Base-by-base conservation (phyloP, 2,113 vertebrate species). In the Plestiodon gilberti region DNA sequence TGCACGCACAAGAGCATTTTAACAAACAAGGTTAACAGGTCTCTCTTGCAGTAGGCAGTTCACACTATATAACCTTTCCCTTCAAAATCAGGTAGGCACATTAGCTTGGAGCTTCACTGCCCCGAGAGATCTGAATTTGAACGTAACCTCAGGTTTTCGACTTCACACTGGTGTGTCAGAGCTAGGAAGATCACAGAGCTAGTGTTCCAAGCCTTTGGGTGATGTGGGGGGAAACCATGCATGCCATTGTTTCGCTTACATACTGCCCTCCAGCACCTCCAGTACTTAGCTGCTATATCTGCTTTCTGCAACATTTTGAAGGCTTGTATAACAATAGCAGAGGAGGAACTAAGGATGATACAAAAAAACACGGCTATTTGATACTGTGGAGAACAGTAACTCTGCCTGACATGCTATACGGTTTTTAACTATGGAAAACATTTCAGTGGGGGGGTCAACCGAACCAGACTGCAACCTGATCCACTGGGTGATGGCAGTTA, bases 131-230 rank as follows among this genome's bases (percentile, higher is more conserved):
- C 88, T 30, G 83, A 71, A 38, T 87, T 84, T 65, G 82, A 82
- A 93, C 43, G 82, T 22, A 78, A 87, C 18, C 18, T 83, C 81
- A 2, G 69, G 75, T 88, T 88, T 74, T 87, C 38, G 17, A 18
- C 67, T 83, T 91, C 78, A 4, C 61, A 83, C 79, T 70, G 62
- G 73, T 40, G 14, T 52, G 70, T 87, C 70, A 85, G 67, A 77
- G 0, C 14, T 78, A 1, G 64, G 28, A 89, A 64, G 69, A 40
- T 89, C 8, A 13, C 13, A 33, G 78, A 4, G 0, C 65, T 2
- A 83, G 71, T 61, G 67, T 38, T 74, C 78, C 38, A 8, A 2
- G 87, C 87, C 79, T 55, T 7, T 11, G 84, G 90, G 35, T 14
- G 74, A 48, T 0, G n/a, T 65, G 13, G 55, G 78, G 87, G 89